A percentile compares a stretch with the other conserved stretches of the same genome.
Conservation (phyloP, 2,888 invertebrate species). For the Drosophila meridiana region DNA sequence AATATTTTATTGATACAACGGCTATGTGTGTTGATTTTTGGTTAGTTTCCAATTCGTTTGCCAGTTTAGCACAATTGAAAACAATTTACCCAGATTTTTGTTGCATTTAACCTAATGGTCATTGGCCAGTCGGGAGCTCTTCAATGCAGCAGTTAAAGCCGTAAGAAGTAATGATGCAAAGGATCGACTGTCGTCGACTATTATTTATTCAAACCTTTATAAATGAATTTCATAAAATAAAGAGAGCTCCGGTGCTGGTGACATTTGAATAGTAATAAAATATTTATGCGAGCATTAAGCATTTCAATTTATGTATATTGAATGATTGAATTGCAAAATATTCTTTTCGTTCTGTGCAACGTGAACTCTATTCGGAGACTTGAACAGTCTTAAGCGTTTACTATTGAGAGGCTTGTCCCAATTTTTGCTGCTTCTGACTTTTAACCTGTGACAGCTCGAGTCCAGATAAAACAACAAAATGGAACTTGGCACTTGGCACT, state of each 20-base stretch:
- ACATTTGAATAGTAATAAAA: constrained; percentile 1
- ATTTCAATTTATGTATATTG: background rate
- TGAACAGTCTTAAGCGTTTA: constrained; percentile 21
- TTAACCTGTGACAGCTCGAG: constrained; percentile 38
- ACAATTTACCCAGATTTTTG: constrained; percentile 51
- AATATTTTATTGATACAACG: constrained; percentile 72
- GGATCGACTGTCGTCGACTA: background rate
- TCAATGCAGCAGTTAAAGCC: background rate
- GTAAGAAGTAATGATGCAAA: background rate
- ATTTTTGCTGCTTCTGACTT: constrained; percentile 15
- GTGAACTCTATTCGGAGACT: background rate
- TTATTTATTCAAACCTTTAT: background rate
- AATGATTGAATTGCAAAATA: constrained; percentile 1
- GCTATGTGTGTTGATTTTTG: constrained; percentile 50
- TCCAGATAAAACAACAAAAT: constrained; percentile 28
- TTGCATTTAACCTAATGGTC: constrained; percentile 50
- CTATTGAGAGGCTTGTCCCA: constrained; percentile 17
- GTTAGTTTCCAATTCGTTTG: constrained; percentile 39
- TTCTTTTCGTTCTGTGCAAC: background rate
- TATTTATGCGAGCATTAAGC: background rate
- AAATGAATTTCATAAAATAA: background rate
- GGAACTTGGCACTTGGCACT: constrained; percentile 38
- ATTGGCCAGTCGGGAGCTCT: constrained; percentile 15
- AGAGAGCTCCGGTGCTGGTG: background rate
- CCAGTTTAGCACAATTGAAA: constrained; percentile 55